These are phyloP conservation scores for Prorops nasuta DNA, from an alignment of 1,140 invertebrate species.

Conservation along the genomic window DNA sequence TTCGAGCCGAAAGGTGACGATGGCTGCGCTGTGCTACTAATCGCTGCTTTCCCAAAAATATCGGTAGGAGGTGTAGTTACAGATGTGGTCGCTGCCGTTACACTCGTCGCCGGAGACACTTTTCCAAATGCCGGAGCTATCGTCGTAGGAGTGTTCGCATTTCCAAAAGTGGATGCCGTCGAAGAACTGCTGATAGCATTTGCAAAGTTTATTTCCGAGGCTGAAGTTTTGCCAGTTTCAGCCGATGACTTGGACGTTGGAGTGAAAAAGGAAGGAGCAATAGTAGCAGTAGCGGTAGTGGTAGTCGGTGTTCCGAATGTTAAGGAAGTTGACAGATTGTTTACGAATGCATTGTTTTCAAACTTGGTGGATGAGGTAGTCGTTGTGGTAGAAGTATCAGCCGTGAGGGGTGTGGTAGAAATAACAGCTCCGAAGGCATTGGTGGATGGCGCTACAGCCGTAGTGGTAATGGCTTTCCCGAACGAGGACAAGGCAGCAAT, in stretches of 20 bases:
- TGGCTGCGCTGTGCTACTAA: neutral
- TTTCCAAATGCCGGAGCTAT: constrained; percentile 8
- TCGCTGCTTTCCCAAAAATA: neutral
- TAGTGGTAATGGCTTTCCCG: neutral
- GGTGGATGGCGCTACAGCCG: constrained; percentile 8
- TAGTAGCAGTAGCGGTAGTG: constrained; percentile 11
- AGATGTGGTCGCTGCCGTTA: neutral
- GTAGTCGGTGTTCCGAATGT: constrained; percentile 16
- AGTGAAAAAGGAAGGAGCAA: too few species aligned
- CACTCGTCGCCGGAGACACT: neutral
- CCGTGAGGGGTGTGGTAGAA: neutral
- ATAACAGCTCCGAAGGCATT: neutral
- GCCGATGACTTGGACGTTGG: too few species aligned
- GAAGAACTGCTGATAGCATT: neutral
- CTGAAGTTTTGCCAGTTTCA: too few species aligned
- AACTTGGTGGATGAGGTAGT: constrained; percentile 9
- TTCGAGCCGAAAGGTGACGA: neutral
- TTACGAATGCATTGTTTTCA: too few species aligned
- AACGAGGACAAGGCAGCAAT: constrained; percentile 12
- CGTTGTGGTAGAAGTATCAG: constrained; percentile 2
- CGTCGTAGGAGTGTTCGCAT: neutral
- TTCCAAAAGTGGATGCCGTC: constrained; percentile 14
- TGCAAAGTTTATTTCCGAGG: too few species aligned
- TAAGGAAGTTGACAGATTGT: too few species aligned
- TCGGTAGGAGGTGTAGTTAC: neutral